Percentiles rank a stretch among this genome's conserved stretches.
Evolutionary conservation across 1,140 invertebrate species (phyloP).

Genomic region (Drosophila micromelanica): DNA sequence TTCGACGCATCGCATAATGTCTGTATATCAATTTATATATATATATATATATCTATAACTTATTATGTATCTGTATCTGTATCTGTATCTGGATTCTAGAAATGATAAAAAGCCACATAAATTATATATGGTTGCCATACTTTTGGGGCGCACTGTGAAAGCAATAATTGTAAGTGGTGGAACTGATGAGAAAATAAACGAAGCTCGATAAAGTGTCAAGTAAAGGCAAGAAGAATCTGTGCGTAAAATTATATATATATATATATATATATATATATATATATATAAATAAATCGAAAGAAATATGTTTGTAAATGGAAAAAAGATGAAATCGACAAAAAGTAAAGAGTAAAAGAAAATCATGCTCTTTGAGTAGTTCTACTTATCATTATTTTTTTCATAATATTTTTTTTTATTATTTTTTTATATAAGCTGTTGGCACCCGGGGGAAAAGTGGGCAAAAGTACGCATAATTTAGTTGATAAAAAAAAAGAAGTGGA

Average conservation of each 20-base stretch:
- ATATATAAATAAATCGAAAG: background rate
- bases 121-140: conserved; percentile 2
- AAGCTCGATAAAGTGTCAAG: conserved; percentile 13
- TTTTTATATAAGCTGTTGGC: conserved; percentile 39
- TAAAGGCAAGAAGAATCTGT: background rate
- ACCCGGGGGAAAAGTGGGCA: conserved; percentile 70
- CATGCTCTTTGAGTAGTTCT: conserved; percentile 16
- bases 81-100: background rate
- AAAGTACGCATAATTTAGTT: conserved; percentile 74
- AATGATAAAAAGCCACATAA: no score
- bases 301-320: conserved; percentile 9
- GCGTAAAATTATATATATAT: conserved; percentile 10
- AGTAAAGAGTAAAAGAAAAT: conserved; percentile 4
- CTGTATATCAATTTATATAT: background rate
- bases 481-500: conserved; percentile 30
- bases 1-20: conserved; percentile 5
- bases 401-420: conserved; percentile 15
- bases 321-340: conserved; percentile 29
- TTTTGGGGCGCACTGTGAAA: conserved; percentile 29
- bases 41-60: conserved; percentile 2
- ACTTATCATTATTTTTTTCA: background rate
- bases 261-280: no score
- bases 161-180: conserved; percentile 10
- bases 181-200: conserved; percentile 14
- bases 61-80: background rate